phyloP scores from a whole-genome alignment of 2,797 vertebrate genomes.

The Crocodylus rhombifer region DNA sequence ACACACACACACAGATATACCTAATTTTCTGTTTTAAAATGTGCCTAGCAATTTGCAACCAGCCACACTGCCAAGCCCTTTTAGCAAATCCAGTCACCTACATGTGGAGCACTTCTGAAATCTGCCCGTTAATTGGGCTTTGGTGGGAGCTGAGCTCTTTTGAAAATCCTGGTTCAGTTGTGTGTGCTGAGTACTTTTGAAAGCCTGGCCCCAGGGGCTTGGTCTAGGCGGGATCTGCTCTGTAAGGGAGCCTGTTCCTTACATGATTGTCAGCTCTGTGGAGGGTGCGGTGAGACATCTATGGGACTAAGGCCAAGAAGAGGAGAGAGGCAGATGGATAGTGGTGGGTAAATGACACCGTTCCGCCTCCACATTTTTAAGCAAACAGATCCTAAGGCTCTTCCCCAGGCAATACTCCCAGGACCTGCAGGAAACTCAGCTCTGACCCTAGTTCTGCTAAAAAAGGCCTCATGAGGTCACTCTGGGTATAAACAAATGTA shows the following conservation, averaged over 20 bases:
- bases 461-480: no score
- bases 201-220: neutral
- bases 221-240: conserved; percentile 13
- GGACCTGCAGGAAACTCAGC: no score
- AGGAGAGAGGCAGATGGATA: no score
- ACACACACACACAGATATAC: neutral
- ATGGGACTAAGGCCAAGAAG: no score
- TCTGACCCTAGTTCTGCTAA: no score
- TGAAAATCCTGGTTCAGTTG: conserved; percentile 61
- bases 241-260: neutral
- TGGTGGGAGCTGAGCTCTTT: conserved; percentile 30
- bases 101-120: conserved; percentile 51
- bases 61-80: conserved; percentile 63
- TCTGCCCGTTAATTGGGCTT: no score
- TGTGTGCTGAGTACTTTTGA: conserved; percentile 46
- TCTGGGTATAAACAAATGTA: no score
- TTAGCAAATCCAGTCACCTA: conserved; percentile 69
- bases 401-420: no score
- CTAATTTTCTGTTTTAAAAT: conserved; percentile 63
- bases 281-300: neutral
- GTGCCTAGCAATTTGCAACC: conserved; percentile 62
- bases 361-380: no score
- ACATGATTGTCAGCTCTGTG: neutral
- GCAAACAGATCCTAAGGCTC: no score
- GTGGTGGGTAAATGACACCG: no score